Base-by-base conservation (phyloP, 2,797 vertebrate genomes). In the Dallia pectoralis region DNA sequence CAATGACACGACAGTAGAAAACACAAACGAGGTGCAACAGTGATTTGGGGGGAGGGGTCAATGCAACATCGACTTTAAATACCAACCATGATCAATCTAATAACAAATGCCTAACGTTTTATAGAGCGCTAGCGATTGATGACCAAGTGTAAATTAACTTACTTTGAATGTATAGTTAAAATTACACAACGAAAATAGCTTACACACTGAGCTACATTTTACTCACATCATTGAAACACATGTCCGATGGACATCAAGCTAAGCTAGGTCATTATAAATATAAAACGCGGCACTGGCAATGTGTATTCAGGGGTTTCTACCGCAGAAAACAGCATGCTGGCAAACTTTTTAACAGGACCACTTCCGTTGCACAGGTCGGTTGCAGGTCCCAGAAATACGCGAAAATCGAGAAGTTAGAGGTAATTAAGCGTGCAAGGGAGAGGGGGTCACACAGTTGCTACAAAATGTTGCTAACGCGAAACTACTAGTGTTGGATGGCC, bases 121-220 rank as follows among this genome's bases (percentile, higher is more conserved):
- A 30, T 30, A 44, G 25, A 65, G 29, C 18, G 25, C 19, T 33
- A 70, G 49, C 69, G 9, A 59, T 40, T 40, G 69, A n/a, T 77
- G 65, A 66, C 30, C 67, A 59, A 71, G 66, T 59, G 2, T 56
- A 18, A 53, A 19, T 18, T 14, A 44, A 44, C 9, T 44, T 44
- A 44, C n/a, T n/a, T n/a, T n/a, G n/a, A 44, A 9, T 40, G 5
- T 40, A 6, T 40, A 40, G 36, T 44, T 44, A 11, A 11, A 44
- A 44, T 44, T 11, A 44, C 5, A 44, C 40, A 11, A 44, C 1
- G 12, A 44, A 44, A 44, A 11, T 9, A 44, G 4, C 14, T 9
- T 44, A 44, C 40, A 44, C 40, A 44, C 9, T 40, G 36, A 40
- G n/a, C n/a, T n/a, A 44, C 11, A 44, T 44, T 44, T 11, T 44